Percentiles rank a stretch among this genome's conserved stretches.
Conservation (phyloP, 2,113 vertebrate genomes). For the Lagopus leucura region DNA sequence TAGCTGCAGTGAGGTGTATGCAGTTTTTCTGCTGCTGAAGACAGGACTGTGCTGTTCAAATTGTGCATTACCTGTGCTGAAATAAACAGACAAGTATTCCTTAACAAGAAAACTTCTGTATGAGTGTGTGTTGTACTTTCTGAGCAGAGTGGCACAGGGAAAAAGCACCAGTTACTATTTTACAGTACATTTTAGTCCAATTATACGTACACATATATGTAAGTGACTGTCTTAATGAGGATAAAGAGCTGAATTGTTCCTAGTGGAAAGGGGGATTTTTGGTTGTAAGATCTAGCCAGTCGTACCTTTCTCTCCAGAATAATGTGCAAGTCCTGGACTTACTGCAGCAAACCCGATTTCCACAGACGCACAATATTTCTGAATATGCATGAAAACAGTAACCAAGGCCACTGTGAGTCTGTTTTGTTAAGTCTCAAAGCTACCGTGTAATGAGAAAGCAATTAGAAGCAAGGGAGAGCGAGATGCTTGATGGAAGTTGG, state of each 20-base stretch:
- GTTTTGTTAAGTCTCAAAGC: slow-evolving; percentile 55
- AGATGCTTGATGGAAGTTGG: slow-evolving; percentile 44
- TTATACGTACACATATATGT: fast-evolving
- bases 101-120: not conserved
- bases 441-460: slow-evolving; percentile 7
- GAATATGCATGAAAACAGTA: slow-evolving; percentile 61
- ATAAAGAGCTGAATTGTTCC: not conserved
- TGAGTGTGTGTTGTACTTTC: not conserved
- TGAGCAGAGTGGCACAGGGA: not conserved
- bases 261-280: not conserved
- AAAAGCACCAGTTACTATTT: not conserved
- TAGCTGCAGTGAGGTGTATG: not conserved
- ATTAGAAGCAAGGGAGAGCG: slow-evolving; percentile 41
- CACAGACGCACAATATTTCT: not conserved
- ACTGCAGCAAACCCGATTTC: slow-evolving; percentile 13
- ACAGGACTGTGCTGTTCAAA: not conserved
- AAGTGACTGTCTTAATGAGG: not conserved
- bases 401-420: slow-evolving; percentile 45
- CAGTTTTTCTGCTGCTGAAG: not conserved
- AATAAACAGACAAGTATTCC: not conserved
- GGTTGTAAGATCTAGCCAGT: not conserved
- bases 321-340: slow-evolving; percentile 7
- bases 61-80: not conserved
- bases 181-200: not conserved
- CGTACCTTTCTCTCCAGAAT: not conserved